phyloP scores from a whole-genome alignment of 1,140 invertebrate species.

The Drosophila navojoa region DNA sequence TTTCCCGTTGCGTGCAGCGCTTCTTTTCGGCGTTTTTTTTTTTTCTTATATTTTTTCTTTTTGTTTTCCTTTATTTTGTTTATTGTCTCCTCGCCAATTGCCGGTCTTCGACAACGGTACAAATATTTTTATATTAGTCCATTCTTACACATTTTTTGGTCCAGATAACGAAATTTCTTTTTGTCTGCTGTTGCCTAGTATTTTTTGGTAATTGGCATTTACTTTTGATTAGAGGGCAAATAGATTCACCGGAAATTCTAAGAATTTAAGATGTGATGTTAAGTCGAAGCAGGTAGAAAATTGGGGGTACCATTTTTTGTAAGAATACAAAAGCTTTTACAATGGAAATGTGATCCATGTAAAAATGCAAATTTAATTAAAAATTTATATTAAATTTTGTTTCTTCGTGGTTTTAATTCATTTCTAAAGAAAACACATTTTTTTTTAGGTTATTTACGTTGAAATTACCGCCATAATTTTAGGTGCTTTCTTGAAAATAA shows the following conservation, averaged over 20 bases:
- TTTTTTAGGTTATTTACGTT: no score
- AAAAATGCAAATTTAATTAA: no score
- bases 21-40: conserved; percentile 5
- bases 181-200: background rate
- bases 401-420: no score
- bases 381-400: no score
- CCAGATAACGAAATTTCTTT: conserved; percentile 30
- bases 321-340: no score
- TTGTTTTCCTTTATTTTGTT: background rate
- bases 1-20: conserved; percentile 53
- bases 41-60: conserved; percentile 2
- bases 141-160: conserved; percentile 51
- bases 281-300: no score
- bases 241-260: background rate
- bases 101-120: conserved; percentile 29
- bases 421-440: no score
- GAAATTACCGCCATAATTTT: background rate
- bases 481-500: background rate
- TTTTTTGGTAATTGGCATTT: conserved; percentile 4
- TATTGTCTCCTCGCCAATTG: conserved; percentile 39
- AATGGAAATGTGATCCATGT: no score
- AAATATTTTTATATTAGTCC: conserved; percentile 47
- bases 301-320: no score
- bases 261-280: background rate
- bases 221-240: conserved; percentile 3